Base-by-base conservation (phyloP, 2,888 invertebrate species). In the Dryocosmus kuriphilus region DNA sequence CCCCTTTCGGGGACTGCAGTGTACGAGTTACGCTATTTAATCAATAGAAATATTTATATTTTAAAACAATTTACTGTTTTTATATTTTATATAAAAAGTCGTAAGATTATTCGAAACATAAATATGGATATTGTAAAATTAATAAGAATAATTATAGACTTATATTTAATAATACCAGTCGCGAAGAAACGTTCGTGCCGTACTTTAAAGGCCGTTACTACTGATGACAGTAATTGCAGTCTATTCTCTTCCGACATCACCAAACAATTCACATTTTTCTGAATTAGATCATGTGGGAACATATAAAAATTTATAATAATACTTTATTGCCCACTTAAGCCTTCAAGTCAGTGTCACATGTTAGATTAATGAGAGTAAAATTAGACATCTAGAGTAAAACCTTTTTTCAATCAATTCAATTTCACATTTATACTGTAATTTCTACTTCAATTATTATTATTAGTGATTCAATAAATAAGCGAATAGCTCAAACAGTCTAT, bases 1-100 rank as follows among this genome's bases (percentile, higher is more conserved):
- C n/a, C n/a, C n/a, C n/a, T 11, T 0, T 9, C 35, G 35, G 3
- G 11, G 9, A 2, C 3, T 11, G 0, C 0, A 35, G 0, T 35
- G 35, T 11, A 11, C 9, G 9, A 2, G 11, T 16, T 16, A 41
- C 16, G 16, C 41, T 41, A 41, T 41, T 16, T 16, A 16, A 16
- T 3, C 5, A 41, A 41, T 41, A 41, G 16, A 6, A 16, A 16
- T 41, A 1, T 41, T 41, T 16, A 6, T 6, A 16, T 41, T 41
- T 5, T 0, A 5, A 16, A 16, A 41, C 16, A 16, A 41, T 16
- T 41, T 6, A 6, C 2, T 5, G 5, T 16, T 41, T 41, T 41
- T 16, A 1, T 1, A 41, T 41, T 16, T 16, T 1, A 16, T 16
- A 41, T 41, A 1, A 6, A 41, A 16, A 5, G 6, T 41, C 16